Conservation (phyloP, 2,113 vertebrate genomes). For the Prunella himalayana region DNA sequence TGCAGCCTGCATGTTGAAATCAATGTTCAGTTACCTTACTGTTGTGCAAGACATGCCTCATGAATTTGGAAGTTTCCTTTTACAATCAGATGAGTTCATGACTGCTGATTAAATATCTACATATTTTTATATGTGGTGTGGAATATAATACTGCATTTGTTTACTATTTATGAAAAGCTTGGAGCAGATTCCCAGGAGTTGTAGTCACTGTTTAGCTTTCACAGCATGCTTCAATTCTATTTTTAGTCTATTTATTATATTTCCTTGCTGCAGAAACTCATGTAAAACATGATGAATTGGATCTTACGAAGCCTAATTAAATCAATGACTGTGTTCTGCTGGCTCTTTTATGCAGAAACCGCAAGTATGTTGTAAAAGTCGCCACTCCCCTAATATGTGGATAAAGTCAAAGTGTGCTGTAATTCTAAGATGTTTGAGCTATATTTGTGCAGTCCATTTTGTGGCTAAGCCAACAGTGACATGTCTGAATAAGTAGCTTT, state of each 20-base stretch:
- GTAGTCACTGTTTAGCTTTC: conserved; percentile 66
- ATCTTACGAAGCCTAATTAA: conserved; percentile 75
- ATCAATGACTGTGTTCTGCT: conserved; percentile 69
- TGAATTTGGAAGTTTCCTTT: not conserved
- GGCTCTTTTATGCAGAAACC: conserved; percentile 72
- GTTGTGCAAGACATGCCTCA: not conserved
- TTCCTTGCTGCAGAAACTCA: conserved; percentile 67
- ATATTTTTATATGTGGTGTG: not conserved
- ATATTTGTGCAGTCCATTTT: conserved; percentile 67
- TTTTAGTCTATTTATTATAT: conserved; percentile 73
- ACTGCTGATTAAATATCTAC: not conserved
- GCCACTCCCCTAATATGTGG: conserved; percentile 73
- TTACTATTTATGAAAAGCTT: conserved; percentile 47
- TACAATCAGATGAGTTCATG: not conserved
- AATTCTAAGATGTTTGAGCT: conserved; percentile 70
- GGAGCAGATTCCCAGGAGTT: conserved; percentile 50
- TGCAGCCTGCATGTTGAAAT: not conserved
- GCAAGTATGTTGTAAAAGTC: conserved; percentile 75
- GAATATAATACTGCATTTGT: not conserved
- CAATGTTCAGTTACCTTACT: not conserved
- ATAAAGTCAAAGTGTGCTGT: conserved; percentile 73
- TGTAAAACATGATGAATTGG: conserved; percentile 77
- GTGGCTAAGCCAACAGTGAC: conserved; percentile 73
- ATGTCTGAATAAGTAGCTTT: conserved; percentile 73
- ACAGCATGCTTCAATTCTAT: conserved; percentile 62